phyloP scores from a whole-genome alignment of 2,888 invertebrate genomes.

The Caprella mutica region DNA sequence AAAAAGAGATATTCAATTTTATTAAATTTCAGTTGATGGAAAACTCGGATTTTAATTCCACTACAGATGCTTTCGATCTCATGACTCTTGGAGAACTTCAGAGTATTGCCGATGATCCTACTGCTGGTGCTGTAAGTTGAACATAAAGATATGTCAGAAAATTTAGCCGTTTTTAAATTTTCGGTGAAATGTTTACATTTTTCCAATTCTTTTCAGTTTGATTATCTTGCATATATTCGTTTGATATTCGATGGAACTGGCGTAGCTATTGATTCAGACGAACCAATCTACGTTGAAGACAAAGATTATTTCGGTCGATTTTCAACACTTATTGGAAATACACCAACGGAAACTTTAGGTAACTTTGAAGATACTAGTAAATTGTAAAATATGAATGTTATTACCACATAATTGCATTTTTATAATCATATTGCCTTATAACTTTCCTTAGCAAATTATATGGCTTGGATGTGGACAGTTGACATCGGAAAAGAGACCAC shows the following conservation, averaged over 20 bases:
- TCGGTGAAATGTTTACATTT: too few relatives aligned
- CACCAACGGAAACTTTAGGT: conserved; percentile 19
- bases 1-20: not conserved
- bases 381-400: too few relatives aligned
- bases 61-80: too few relatives aligned
- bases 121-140: conserved; percentile 12
- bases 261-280: conserved; percentile 14
- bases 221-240: conserved; percentile 18
- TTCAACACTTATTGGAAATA: conserved; percentile 8
- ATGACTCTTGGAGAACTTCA: conserved; percentile 19
- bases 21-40: conserved; percentile 11
- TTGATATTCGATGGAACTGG: conserved; percentile 16
- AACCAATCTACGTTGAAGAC: conserved; percentile 13
- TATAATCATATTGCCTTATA: not conserved
- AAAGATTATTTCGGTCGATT: not conserved
- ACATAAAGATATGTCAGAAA: too few relatives aligned
- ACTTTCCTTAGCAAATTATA: conserved; percentile 17
- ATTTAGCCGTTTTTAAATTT: too few relatives aligned
- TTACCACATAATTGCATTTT: conserved; percentile 16
- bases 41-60: conserved; percentile 6
- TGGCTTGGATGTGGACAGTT: conserved; percentile 28
- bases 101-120: conserved; percentile 13
- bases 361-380: too few relatives aligned
- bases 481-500: conserved; percentile 20
- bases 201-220: conserved; percentile 18